phyloP scores from a whole-genome alignment of 1,140 invertebrate species.

The Globodera rostochiensis region DNA sequence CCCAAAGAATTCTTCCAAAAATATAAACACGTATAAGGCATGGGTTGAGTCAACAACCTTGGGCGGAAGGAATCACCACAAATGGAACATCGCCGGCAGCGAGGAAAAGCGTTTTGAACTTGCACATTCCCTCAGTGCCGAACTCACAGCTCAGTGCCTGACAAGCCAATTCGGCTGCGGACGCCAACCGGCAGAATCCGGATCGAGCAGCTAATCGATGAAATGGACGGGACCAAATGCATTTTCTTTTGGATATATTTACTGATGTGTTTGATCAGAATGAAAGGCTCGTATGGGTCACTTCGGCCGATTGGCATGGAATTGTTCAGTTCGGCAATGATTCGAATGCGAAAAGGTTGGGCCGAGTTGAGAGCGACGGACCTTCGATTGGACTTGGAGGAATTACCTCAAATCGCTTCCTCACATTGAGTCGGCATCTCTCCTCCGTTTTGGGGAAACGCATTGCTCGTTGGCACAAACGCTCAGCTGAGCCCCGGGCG shows the following conservation, averaged over 20 bases:
- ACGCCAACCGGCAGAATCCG: conserved; percentile 42
- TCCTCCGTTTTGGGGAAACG: conserved; percentile 41
- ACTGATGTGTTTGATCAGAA: conserved; percentile 45
- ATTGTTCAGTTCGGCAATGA: conserved; percentile 40
- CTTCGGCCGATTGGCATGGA: conserved; percentile 8
- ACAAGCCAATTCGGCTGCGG: conserved; percentile 45
- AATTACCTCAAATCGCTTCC: not conserved
- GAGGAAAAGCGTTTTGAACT: conserved; percentile 29
- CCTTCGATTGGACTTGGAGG: conserved; percentile 2
- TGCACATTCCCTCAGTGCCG: conserved; percentile 29
- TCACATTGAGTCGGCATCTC: conserved; percentile 4
- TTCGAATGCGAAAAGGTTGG: conserved; percentile 42
- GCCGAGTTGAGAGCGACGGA: conserved; percentile 29
- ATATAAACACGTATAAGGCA: no score
- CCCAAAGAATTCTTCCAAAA: no score
- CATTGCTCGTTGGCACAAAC: conserved; percentile 51
- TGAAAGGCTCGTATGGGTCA: conserved; percentile 38
- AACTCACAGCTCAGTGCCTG: conserved; percentile 44
- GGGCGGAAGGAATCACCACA: not conserved
- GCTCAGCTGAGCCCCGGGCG: conserved; percentile 44
- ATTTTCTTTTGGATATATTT: not conserved
- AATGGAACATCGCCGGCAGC: conserved; percentile 31
- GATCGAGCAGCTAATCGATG: conserved; percentile 19
- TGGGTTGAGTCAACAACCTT: conserved; percentile 11
- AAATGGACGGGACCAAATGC: no score